Conservation (phyloP, 2,113 vertebrate species). For the Amblyopsis rosae region DNA sequence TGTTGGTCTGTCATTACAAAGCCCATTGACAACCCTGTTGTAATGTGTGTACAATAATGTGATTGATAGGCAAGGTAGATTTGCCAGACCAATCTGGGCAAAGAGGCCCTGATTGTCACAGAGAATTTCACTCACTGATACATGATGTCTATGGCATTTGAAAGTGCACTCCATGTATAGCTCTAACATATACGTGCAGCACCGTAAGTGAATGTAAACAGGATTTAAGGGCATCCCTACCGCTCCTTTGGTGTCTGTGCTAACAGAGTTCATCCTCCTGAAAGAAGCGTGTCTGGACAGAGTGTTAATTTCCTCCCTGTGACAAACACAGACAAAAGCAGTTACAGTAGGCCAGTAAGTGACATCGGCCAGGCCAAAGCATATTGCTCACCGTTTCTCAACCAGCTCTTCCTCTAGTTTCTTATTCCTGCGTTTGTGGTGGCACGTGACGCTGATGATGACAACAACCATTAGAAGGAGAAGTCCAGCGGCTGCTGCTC, state of each 20-base stretch:
- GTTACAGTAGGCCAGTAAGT: neutral
- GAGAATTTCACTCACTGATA: too few relatives aligned
- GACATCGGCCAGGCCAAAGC: neutral
- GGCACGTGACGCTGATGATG: conserved; percentile 81
- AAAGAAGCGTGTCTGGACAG: conserved; percentile 88
- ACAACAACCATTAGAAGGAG: conserved; percentile 82
- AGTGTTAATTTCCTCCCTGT: conserved; percentile 86
- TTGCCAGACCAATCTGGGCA: too few relatives aligned
- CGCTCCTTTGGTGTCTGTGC: conserved; percentile 78
- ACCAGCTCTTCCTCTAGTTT: conserved; percentile 83
- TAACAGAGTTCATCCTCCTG: conserved; percentile 83
- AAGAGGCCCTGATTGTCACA: too few relatives aligned
- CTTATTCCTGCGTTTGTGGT: conserved; percentile 85
- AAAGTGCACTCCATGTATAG: too few relatives aligned
- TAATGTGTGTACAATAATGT: too few relatives aligned
- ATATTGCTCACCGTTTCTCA: conserved; percentile 78
- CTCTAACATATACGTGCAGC: too few relatives aligned
- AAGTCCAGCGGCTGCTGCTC: conserved; percentile 71
- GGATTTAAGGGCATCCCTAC: conserved; percentile 57
- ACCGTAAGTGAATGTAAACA: neutral
- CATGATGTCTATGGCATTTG: too few relatives aligned
- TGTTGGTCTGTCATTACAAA: too few relatives aligned
- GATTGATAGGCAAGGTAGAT: too few relatives aligned
- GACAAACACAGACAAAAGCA: conserved; percentile 1
- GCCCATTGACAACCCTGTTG: too few relatives aligned